phyloP scores from a whole-genome alignment of 1,140 invertebrate genomes.

The Trichomalopsis sarcophagae region DNA sequence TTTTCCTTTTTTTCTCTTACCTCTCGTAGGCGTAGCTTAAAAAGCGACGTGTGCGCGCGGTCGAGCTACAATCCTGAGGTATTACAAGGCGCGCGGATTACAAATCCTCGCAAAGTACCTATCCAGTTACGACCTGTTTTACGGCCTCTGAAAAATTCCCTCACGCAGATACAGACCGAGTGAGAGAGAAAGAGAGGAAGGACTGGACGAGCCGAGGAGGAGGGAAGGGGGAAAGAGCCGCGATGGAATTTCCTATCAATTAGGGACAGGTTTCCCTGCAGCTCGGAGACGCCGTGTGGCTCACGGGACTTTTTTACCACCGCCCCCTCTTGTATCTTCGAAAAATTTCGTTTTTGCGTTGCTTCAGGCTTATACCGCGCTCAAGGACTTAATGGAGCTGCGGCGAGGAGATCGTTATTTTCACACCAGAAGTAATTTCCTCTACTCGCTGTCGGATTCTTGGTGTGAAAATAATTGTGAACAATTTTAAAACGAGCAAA shows the following conservation, averaged over 20 bases:
- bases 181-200: not conserved
- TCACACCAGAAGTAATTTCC: constrained; percentile 41
- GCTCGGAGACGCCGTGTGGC: constrained; percentile 10
- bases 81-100: constrained; percentile 61
- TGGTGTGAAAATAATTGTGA: constrained; percentile 41
- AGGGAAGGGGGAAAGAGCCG: not conserved
- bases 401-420: constrained; percentile 48
- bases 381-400: constrained; percentile 43
- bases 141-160: constrained; percentile 64
- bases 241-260: constrained; percentile 72
- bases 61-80: constrained; percentile 22
- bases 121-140: constrained; percentile 69
- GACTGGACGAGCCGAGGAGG: not conserved
- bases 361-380: constrained; percentile 13
- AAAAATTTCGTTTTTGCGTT: constrained; percentile 37
- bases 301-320: constrained; percentile 44
- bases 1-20: constrained; percentile 9
- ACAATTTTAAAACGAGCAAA: too few relatives aligned
- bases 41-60: constrained; percentile 25
- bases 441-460: not conserved
- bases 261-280: constrained; percentile 70
- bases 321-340: constrained; percentile 18
- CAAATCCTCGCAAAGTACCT: constrained; percentile 65
- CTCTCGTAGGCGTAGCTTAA: too few relatives aligned
- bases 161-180: constrained; percentile 46